phyloP scores from a whole-genome alignment of 1,140 invertebrate species.

The Drosophila auraria region DNA sequence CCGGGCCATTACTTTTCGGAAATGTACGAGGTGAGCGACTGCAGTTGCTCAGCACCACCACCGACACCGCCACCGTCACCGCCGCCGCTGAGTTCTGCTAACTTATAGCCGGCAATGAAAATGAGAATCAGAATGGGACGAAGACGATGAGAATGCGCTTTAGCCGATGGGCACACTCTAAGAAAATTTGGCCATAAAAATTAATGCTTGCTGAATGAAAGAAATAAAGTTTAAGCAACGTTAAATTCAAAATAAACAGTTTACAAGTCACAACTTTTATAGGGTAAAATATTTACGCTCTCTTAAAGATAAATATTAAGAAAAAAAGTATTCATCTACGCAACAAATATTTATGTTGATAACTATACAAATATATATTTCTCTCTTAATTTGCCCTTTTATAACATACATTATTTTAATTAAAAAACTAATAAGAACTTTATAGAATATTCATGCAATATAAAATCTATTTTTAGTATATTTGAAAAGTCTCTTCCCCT shows the following conservation, averaged over 20 bases:
- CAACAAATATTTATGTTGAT: too few relatives aligned
- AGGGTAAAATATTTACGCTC: too few relatives aligned
- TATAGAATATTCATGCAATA: too few relatives aligned
- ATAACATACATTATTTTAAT: too few relatives aligned
- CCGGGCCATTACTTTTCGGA: conserved; percentile 78
- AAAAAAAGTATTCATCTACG: too few relatives aligned
- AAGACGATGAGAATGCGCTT: conserved; percentile 65
- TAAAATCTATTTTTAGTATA: too few relatives aligned
- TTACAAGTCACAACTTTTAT: too few relatives aligned
- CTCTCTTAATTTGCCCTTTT: not conserved
- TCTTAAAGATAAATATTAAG: too few relatives aligned
- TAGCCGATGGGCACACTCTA: conserved; percentile 46
- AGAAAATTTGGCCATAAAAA: not conserved
- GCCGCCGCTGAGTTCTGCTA: conserved; percentile 24
- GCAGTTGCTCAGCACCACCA: conserved; percentile 46
- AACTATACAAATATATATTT: not conserved
- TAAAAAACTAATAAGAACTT: too few relatives aligned
- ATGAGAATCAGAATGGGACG: conserved; percentile 58
- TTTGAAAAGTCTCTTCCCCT: too few relatives aligned
- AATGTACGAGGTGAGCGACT: conserved; percentile 77
- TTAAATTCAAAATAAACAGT: not conserved
- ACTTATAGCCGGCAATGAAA: conserved; percentile 73
- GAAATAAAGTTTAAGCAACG: not conserved
- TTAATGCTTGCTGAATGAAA: conserved; percentile 3
- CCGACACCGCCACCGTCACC: conserved; percentile 10